Conservation (phyloP, 2,113 vertebrate genomes). For the Melanerpes aurifrons region DNA sequence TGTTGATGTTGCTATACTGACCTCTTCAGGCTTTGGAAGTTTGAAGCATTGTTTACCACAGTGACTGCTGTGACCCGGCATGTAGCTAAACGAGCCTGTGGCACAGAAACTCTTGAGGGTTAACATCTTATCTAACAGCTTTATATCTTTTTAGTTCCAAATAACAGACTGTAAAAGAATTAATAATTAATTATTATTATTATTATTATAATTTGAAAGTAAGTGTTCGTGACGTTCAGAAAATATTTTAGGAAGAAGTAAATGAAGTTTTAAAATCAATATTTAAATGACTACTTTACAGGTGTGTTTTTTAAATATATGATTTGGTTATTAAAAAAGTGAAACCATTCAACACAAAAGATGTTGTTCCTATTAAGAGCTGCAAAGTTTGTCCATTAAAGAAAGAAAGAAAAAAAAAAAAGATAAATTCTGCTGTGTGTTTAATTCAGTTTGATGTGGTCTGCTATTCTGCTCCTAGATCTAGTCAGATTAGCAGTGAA, state of each 20-base stretch:
- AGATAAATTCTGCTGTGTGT: background rate
- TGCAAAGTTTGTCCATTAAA: background rate
- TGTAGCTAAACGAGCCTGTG: background rate
- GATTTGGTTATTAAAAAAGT: background rate
- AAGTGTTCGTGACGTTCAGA: background rate
- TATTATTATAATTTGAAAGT: constrained; percentile 13
- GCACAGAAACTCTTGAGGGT: background rate
- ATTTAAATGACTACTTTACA: background rate
- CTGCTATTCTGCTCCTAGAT: background rate
- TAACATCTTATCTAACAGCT: background rate
- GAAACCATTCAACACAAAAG: background rate
- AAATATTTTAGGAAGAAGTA: background rate
- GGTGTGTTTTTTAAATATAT: background rate
- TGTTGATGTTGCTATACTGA: constrained; percentile 86
- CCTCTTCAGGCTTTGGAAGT: constrained; percentile 86
- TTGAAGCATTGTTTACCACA: constrained; percentile 62
- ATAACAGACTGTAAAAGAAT: background rate
- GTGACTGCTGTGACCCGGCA: background rate
- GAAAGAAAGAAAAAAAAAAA: background rate
- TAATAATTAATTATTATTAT: no score
- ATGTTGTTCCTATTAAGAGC: background rate
- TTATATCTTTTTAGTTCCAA: background rate
- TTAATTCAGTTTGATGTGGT: background rate
- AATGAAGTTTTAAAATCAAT: background rate
- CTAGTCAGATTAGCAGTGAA: constrained; percentile 28